Percentiles rank a stretch among this genome's conserved stretches.
These are phyloP conservation scores for Mycogona germanica DNA, from an alignment of 2,888 invertebrate genomes.

Conservation along the genomic window DNA sequence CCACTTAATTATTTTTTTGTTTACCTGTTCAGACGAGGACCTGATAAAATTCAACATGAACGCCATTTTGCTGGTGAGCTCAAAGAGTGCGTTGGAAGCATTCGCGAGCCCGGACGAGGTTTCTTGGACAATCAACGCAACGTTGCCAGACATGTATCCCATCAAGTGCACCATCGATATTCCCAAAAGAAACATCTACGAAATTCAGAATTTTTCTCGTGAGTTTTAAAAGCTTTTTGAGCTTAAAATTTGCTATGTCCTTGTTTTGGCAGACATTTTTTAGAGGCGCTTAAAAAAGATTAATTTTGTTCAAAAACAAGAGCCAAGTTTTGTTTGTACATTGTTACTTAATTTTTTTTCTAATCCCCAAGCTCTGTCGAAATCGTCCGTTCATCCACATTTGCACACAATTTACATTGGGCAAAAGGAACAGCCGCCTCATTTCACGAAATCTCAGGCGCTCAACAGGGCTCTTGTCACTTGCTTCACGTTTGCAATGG, in stretches of 20 bases:
- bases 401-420: slow-evolving; percentile 69
- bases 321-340: neutral
- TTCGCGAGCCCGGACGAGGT: slow-evolving; percentile 36
- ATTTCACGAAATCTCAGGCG: slow-evolving; percentile 25
- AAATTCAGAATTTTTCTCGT: slow-evolving; percentile 52
- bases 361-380: slow-evolving; percentile 9
- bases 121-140: slow-evolving; percentile 40
- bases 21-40: slow-evolving; percentile 10
- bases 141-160: slow-evolving; percentile 61
- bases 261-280: no score
- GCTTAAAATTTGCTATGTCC: neutral
- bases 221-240: slow-evolving; percentile 37
- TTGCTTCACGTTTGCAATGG: slow-evolving; percentile 54
- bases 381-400: slow-evolving; percentile 35
- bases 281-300: no score
- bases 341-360: neutral
- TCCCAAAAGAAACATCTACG: slow-evolving; percentile 49
- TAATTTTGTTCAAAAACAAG: neutral
- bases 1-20: neutral
- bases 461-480: slow-evolving; percentile 26
- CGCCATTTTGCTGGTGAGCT: neutral
- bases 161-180: slow-evolving; percentile 58
- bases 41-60: neutral
- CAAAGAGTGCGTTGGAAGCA: slow-evolving; percentile 45
- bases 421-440: slow-evolving; percentile 32